Evolutionary conservation across 1,140 invertebrate genomes (phyloP).

Genomic region (Mylabris phalerata): DNA sequence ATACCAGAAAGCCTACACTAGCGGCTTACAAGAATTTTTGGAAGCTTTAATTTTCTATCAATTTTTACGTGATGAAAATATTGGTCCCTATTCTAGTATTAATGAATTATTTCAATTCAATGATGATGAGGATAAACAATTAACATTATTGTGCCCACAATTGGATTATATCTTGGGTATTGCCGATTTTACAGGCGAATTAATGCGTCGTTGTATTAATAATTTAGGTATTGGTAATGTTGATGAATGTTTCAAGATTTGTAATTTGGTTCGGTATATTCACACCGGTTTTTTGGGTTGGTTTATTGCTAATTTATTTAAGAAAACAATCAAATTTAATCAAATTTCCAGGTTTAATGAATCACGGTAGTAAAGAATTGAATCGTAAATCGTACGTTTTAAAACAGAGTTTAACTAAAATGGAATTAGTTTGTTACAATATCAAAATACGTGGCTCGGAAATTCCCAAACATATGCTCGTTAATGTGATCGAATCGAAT

Average conservation of each 20-base stretch:
- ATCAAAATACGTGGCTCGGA: slow-evolving; percentile 74
- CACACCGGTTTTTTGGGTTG: slow-evolving; percentile 63
- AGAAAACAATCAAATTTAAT: not conserved
- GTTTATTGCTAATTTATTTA: slow-evolving; percentile 5
- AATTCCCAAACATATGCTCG: slow-evolving; percentile 62
- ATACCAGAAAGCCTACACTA: slow-evolving; percentile 66
- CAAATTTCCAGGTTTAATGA: slow-evolving; percentile 40
- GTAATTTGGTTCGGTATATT: slow-evolving; percentile 63
- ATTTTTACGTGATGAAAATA: slow-evolving; percentile 50
- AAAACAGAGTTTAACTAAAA: slow-evolving; percentile 69
- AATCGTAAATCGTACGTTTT: slow-evolving; percentile 63
- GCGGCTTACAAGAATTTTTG: slow-evolving; percentile 80
- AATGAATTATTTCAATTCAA: slow-evolving; percentile 43
- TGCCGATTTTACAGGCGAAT: slow-evolving; percentile 81
- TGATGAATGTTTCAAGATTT: slow-evolving; percentile 65
- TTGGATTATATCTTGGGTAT: slow-evolving; percentile 76
- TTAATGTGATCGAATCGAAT: slow-evolving; percentile 45
- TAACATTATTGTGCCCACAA: slow-evolving; percentile 46
- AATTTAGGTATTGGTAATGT: slow-evolving; percentile 70
- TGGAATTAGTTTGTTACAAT: slow-evolving; percentile 80
- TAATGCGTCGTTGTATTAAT: slow-evolving; percentile 85
- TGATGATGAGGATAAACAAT: slow-evolving; percentile 18
- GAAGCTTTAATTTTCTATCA: slow-evolving; percentile 75
- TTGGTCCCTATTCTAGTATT: slow-evolving; percentile 45
- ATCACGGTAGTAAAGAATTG: slow-evolving; percentile 57